Conservation (phyloP, 2,888 invertebrate genomes). For the Cephus sareptanus region DNA sequence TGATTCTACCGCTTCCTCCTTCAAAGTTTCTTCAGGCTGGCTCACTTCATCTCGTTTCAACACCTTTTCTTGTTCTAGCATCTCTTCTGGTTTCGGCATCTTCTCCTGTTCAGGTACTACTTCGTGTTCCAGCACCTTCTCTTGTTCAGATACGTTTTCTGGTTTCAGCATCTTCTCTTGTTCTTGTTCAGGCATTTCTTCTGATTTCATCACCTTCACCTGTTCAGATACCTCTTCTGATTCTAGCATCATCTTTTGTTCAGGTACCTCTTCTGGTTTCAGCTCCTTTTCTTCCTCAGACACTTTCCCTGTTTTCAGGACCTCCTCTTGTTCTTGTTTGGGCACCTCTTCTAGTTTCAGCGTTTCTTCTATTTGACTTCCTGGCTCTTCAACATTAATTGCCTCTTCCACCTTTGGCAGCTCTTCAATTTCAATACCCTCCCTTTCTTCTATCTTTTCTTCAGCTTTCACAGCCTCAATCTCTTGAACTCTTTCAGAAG, state of each 20-base stretch:
- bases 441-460: neutral
- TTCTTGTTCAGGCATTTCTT: neutral
- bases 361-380: neutral
- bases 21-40: neutral
- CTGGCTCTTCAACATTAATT: neutral
- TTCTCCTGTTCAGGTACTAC: neutral
- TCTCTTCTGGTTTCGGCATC: neutral
- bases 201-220: neutral
- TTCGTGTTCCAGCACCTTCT: neutral
- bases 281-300: neutral
- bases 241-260: neutral
- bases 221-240: neutral
- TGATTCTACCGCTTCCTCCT: neutral
- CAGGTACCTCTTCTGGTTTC: neutral
- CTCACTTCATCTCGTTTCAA: neutral
- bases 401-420: neutral
- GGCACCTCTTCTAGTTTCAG: neutral
- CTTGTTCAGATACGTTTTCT: neutral
- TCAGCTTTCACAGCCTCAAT: constrained; percentile 3
- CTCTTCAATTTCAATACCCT: neutral
- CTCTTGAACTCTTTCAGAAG: neutral
- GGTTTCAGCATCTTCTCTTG: neutral
- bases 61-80: neutral
- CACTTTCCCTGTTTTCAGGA: neutral
- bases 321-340: neutral